These are phyloP conservation scores for Diabrotica undecimpunctata DNA, from an alignment of 1,140 invertebrate genomes.

Conservation along the genomic window DNA sequence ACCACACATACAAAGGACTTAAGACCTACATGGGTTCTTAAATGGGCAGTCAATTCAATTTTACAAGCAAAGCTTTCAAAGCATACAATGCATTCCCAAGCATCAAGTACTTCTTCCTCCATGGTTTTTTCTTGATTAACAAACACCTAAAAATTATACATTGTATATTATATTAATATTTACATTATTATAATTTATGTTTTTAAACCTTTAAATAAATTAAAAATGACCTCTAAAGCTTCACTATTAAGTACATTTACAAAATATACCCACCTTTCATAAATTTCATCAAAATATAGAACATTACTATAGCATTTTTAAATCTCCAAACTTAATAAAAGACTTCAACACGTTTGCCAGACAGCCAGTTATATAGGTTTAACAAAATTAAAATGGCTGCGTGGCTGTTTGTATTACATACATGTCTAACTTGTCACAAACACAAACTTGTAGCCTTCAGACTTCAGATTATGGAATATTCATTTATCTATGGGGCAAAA, in stretches of 20 bases:
- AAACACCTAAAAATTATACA: background rate
- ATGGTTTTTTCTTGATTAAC: background rate
- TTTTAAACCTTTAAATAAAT: background rate
- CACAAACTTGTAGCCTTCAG: no score
- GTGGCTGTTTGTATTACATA: background rate
- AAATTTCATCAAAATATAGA: background rate
- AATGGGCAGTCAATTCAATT: background rate
- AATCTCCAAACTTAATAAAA: background rate
- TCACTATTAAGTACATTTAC: background rate
- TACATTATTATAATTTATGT: background rate
- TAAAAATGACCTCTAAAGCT: background rate
- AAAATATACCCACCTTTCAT: background rate
- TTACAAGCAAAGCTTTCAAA: background rate
- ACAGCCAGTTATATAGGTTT: background rate
- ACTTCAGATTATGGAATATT: no score
- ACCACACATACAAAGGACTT: background rate
- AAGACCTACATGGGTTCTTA: background rate
- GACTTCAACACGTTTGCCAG: background rate
- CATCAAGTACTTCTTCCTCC: background rate
- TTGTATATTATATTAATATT: background rate
- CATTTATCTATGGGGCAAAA: no score
- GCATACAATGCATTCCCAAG: background rate
- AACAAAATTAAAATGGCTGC: background rate
- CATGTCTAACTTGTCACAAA: no score
- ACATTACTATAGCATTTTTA: background rate